Conservation (phyloP, 2,888 invertebrate species). For the Chelonus formosanus region DNA sequence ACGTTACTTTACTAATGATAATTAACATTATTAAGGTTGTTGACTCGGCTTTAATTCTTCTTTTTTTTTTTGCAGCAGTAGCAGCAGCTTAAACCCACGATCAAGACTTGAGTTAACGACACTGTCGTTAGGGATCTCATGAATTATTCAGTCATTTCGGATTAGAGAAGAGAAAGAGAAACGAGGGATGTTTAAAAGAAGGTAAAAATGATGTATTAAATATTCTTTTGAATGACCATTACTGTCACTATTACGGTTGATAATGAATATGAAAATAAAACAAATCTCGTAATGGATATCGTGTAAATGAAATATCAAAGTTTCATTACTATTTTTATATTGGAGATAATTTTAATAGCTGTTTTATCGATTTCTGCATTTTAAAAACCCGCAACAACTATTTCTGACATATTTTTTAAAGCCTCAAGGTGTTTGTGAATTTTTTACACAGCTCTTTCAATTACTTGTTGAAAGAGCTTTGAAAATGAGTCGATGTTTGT, state of each 20-base stretch:
- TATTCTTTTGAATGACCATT: too few species aligned
- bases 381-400: too few species aligned
- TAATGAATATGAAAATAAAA: background rate
- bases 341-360: too few species aligned
- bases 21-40: slow-evolving; percentile 29
- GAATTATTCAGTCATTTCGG: slow-evolving; percentile 42
- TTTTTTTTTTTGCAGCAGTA: background rate
- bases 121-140: slow-evolving; percentile 22
- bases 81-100: slow-evolving; percentile 21
- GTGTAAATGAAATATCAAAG: too few species aligned
- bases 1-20: background rate
- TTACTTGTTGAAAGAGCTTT: background rate
- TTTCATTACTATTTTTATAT: too few species aligned
- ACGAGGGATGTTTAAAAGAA: background rate
- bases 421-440: too few species aligned
- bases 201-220: slow-evolving; percentile 3
- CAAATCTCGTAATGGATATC: too few species aligned
- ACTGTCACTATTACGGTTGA: background rate
- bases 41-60: slow-evolving; percentile 23
- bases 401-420: too few species aligned
- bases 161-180: slow-evolving; percentile 27
- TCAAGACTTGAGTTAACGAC: slow-evolving; percentile 24
- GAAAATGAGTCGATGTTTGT: too few species aligned
- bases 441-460: too few species aligned
- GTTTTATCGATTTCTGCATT: too few species aligned